phyloP scores from a whole-genome alignment of 1,140 invertebrate species.

The Euschistus heros region DNA sequence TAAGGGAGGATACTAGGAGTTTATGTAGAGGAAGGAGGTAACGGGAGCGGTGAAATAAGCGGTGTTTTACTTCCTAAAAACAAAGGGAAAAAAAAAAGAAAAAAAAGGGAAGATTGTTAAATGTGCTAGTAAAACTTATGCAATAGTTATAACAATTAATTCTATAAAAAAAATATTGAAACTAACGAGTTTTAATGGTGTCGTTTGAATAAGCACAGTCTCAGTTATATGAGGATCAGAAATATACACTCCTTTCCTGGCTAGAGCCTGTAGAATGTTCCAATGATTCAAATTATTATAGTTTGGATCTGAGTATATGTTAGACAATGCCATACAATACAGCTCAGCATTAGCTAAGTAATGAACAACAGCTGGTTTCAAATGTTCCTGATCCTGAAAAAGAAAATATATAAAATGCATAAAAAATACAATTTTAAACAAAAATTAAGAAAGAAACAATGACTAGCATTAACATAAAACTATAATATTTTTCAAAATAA shows the following conservation, averaged over 20 bases:
- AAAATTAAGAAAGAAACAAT: background rate
- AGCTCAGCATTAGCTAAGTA: constrained; percentile 87
- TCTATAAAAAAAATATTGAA: background rate
- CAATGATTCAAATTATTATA: constrained; percentile 91
- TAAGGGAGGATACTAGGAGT: too few relatives aligned
- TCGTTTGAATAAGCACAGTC: constrained; percentile 90
- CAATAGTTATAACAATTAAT: too few relatives aligned
- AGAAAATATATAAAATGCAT: background rate
- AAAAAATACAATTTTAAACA: background rate
- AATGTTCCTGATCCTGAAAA: constrained; percentile 73
- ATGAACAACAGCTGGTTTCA: constrained; percentile 87
- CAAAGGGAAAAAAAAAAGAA: too few relatives aligned
- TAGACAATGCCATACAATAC: constrained; percentile 88
- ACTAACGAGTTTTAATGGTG: constrained; percentile 86
- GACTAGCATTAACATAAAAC: background rate
- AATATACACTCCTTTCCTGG: constrained; percentile 81
- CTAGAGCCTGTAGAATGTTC: constrained; percentile 83
- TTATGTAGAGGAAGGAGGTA: too few relatives aligned
- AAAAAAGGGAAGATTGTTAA: too few relatives aligned
- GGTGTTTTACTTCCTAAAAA: too few relatives aligned
- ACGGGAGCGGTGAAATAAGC: too few relatives aligned
- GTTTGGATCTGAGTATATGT: constrained; percentile 94
- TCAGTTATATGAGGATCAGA: constrained; percentile 83
- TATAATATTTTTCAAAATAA: background rate
- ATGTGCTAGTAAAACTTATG: too few relatives aligned